A percentile compares a stretch with the other conserved stretches of the same genome.
phyloP scores from a whole-genome alignment of 2,888 invertebrate genomes.

The Aleiodes alternator region DNA sequence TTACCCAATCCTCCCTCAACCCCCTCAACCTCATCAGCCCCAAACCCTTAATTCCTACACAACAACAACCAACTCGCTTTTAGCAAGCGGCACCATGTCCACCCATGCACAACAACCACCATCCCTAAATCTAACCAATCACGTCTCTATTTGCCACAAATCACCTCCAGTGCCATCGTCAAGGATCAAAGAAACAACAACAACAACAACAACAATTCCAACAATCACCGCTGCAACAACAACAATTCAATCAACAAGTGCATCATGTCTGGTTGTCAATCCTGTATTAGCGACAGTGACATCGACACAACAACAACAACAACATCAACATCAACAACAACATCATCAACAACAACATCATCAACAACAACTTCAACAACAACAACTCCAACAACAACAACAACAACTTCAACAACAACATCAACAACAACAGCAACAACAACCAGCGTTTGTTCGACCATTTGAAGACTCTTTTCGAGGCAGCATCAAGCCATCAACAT shows the following conservation, averaged over 20 bases:
- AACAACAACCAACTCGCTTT: slow-evolving; percentile 73
- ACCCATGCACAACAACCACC: slow-evolving; percentile 61
- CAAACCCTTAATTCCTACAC: slow-evolving; percentile 72
- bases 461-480: slow-evolving; percentile 72
- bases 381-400: too few relatives aligned
- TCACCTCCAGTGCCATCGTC: slow-evolving; percentile 59
- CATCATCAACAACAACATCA: too few relatives aligned
- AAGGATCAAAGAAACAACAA: slow-evolving; percentile 59
- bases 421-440: too few relatives aligned
- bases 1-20: slow-evolving; percentile 59
- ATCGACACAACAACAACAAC: slow-evolving; percentile 24
- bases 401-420: too few relatives aligned
- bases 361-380: too few relatives aligned
- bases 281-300: slow-evolving; percentile 27
- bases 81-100: slow-evolving; percentile 76
- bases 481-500: slow-evolving; percentile 64
- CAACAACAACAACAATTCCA: slow-evolving; percentile 48
- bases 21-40: slow-evolving; percentile 6
- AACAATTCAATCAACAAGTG: slow-evolving; percentile 47
- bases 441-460: slow-evolving; percentile 71
- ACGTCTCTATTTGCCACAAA: slow-evolving; percentile 57
- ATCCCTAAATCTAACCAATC: slow-evolving; percentile 56
- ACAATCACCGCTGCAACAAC: slow-evolving; percentile 48
- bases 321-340: too few relatives aligned
- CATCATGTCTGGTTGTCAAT: slow-evolving; percentile 11